Evolutionary conservation across 2,888 invertebrate genomes (phyloP).

Genomic region (Mythimna loreyi): DNA sequence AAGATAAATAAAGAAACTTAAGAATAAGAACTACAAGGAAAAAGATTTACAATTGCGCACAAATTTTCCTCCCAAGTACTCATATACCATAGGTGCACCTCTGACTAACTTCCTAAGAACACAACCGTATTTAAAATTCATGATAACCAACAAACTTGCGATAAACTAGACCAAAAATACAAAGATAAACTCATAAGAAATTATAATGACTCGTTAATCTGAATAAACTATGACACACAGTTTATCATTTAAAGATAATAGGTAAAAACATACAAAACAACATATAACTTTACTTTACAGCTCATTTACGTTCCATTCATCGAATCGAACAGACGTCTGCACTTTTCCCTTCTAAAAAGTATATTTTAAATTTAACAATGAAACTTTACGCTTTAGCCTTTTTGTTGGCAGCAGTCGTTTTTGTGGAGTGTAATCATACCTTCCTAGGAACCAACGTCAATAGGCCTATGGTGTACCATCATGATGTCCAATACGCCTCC

Average conservation of each 20-base stretch:
- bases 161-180: slow-evolving; percentile 15
- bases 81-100: too few relatives aligned
- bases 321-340: neutral
- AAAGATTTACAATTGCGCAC: too few relatives aligned
- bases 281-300: too few relatives aligned
- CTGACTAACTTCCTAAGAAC: too few relatives aligned
- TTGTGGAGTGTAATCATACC: slow-evolving; percentile 75
- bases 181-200: slow-evolving; percentile 13
- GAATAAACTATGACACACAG: slow-evolving; percentile 6
- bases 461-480: slow-evolving; percentile 72
- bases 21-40: too few relatives aligned
- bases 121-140: neutral
- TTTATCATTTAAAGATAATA: slow-evolving; percentile 33
- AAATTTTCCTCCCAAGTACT: too few relatives aligned
- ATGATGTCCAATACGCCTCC: slow-evolving; percentile 65
- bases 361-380: slow-evolving; percentile 56
- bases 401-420: slow-evolving; percentile 65
- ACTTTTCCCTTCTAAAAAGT: neutral
- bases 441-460: slow-evolving; percentile 79
- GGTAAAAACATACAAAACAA: neutral
- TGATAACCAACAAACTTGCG: neutral
- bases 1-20: too few relatives aligned
- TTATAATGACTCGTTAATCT: slow-evolving; percentile 9
- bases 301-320: slow-evolving; percentile 5
- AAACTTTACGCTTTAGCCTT: slow-evolving; percentile 60